A percentile compares a stretch with the other conserved stretches of the same genome.
Evolutionary conservation across 2,888 invertebrate species (phyloP).

Genomic region (Bombylius major): DNA sequence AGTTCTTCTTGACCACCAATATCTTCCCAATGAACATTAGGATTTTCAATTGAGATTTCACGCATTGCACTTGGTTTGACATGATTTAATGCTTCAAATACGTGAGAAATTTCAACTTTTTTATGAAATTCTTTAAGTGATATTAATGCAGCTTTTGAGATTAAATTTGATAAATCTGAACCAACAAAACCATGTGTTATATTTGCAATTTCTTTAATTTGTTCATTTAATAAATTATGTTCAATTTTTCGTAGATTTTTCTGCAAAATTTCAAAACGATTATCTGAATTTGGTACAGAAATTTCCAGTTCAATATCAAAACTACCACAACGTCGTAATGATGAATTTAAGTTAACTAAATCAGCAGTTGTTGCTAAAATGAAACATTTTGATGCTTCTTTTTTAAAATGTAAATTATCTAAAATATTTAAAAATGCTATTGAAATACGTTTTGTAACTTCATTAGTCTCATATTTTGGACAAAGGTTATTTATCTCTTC

Average conservation of each 20-base stretch:
- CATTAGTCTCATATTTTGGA: conserved; percentile 37
- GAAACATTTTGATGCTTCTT: conserved; percentile 43
- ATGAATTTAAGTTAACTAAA: conserved; percentile 62
- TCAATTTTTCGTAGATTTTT: conserved; percentile 47
- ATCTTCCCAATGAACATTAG: conserved; percentile 82
- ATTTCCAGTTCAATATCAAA: conserved; percentile 74
- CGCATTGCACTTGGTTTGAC: conserved; percentile 86
- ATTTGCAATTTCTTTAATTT: conserved; percentile 51
- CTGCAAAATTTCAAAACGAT: conserved; percentile 54
- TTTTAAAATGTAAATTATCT: conserved; percentile 45
- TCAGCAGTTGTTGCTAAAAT: conserved; percentile 68
- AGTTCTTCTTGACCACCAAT: conserved; percentile 84
- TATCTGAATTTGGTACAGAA: conserved; percentile 54
- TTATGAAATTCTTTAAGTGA: conserved; percentile 38
- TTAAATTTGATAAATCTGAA: conserved; percentile 68
- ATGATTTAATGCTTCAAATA: conserved; percentile 49
- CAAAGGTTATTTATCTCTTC: conserved; percentile 80
- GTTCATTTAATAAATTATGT: conserved; percentile 42
- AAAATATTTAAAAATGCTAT: conserved; percentile 48
- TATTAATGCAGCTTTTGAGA: conserved; percentile 56
- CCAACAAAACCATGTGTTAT: conserved; percentile 84
- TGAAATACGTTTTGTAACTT: conserved; percentile 54
- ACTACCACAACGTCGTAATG: conserved; percentile 64
- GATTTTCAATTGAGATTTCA: conserved; percentile 74
- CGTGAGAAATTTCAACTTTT: conserved; percentile 38